Base-by-base conservation (phyloP, 2,888 invertebrate genomes). In the Scrobipalpa costella region DNA sequence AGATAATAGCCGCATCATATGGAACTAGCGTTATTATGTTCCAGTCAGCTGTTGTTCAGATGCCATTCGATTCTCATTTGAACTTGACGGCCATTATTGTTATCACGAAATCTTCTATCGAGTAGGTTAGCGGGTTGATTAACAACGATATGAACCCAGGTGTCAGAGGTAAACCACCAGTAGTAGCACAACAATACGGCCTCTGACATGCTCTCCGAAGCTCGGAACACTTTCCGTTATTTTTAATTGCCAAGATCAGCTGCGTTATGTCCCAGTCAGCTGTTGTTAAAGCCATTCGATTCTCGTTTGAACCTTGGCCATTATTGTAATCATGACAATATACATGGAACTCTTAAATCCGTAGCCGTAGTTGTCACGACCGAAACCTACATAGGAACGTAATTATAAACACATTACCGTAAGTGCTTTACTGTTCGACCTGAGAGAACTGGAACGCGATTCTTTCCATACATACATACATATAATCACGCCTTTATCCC, bases 341-440 rank as follows among this genome's bases (percentile, higher is more conserved):
- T 73, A 73, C 73, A 74, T 75, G 73, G 70, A 71, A 72, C 72
- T 74, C 72, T 71, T 71, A 69, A 69, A 70, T 69, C 69, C 63
- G 69, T 68, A 71, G 67, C 71, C 68, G 70, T 70, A 69, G 68
- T 72, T 67, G 73, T 77, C 79, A 83, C 84, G 84, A 85, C 84
- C 71, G 69, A 79, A 81, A 81, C 81, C 80, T 79, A 81, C 80
- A 84, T 82, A 76, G 71, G 77, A 78, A 79, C 79, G 84, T 86
- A 87, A 89, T 90, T 90, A 90, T 90, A 88, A 90, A 89, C 77
- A 79, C 89, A 90, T 90, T 89, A 90, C 78, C 74, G 78, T 80
- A 81, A 84, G 85, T 87, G 83, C 80, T 78, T 78, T 81, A 84
- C 84, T 81, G 80, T 78, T 73, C 73, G 72, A 73, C 68, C 64